Evolutionary conservation across 1,140 invertebrate genomes (phyloP).

Genomic region (Thaumetopoea pityocampa): DNA sequence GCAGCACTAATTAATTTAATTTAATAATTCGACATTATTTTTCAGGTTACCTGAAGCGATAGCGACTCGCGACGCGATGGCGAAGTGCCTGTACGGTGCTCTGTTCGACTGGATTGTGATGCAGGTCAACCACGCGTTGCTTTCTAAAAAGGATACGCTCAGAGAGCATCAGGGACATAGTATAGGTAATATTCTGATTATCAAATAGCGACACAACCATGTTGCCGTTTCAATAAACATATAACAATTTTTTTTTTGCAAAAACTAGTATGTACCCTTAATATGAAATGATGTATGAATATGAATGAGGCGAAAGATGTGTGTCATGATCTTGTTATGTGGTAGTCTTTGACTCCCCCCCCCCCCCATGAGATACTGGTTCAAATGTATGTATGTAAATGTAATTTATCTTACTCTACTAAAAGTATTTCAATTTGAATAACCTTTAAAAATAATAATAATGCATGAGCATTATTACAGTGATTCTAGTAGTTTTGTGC

Average conservation of each 20-base stretch:
- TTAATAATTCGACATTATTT: constrained; percentile 10
- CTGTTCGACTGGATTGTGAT: constrained; percentile 99
- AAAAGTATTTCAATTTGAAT: too few species aligned
- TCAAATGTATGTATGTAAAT: too few species aligned
- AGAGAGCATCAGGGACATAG: constrained; percentile 91
- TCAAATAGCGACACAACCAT: neutral
- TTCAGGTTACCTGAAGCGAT: constrained; percentile 86
- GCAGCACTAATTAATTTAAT: neutral
- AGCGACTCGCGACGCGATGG: constrained; percentile 95
- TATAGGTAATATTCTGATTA: constrained; percentile 45
- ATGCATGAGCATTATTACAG: too few species aligned
- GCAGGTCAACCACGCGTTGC: constrained; percentile 90
- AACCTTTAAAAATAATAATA: too few species aligned
- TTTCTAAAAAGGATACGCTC: constrained; percentile 89
- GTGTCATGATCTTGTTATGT: too few species aligned
- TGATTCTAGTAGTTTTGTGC: too few species aligned
- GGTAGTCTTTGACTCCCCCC: too few species aligned
- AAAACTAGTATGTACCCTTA: too few species aligned
- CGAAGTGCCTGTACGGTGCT: constrained; percentile 97
- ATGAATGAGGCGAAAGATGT: too few species aligned
- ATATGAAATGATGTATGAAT: too few species aligned
- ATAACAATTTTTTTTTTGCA: neutral
- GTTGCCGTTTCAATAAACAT: neutral
- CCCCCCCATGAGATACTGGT: too few species aligned
- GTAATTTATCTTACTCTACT: too few species aligned